Conservation (phyloP, 2,797 vertebrate species). For the Eupleurogrammus muticus region DNA sequence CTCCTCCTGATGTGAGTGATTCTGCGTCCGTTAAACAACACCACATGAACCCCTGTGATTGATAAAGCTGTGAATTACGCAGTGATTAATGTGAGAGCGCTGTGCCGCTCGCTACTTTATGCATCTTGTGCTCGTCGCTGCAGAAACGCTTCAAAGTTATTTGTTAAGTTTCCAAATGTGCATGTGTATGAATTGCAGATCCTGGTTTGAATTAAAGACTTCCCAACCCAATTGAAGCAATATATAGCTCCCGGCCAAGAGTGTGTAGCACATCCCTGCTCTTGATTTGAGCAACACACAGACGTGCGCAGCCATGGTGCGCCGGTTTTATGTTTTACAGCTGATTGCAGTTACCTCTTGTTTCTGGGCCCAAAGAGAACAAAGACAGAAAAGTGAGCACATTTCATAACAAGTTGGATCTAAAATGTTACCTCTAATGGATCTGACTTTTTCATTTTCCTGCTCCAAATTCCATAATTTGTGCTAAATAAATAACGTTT, state of each 20-base stretch:
- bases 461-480: conserved; percentile 3
- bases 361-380: conserved; percentile 50
- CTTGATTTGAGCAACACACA: conserved; percentile 52
- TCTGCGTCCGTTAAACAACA: conserved; percentile 30
- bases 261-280: conserved; percentile 38
- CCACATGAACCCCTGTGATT: conserved; percentile 33
- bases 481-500: conserved; percentile 13
- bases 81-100: conserved; percentile 24
- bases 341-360: conserved; percentile 66
- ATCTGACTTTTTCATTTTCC: conserved; percentile 31
- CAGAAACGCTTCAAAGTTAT: conserved; percentile 20
- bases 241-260: conserved; percentile 47
- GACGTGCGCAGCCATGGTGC: conserved; percentile 21
- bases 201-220: conserved; percentile 75
- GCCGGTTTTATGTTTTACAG: conserved; percentile 62
- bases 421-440: conserved; percentile 25
- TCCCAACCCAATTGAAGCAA: conserved; percentile 68
- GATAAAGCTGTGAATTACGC: conserved; percentile 45
- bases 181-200: conserved; percentile 15
- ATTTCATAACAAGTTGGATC: conserved; percentile 27
- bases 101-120: conserved; percentile 26
- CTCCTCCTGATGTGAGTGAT: conserved; percentile 18
- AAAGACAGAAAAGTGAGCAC: conserved; percentile 45
- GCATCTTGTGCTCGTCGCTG: conserved; percentile 30
- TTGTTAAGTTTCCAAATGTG: conserved; percentile 19